Evolutionary conservation across 2,113 vertebrate genomes (phyloP).

Genomic region (Circaetus cinerascens): DNA sequence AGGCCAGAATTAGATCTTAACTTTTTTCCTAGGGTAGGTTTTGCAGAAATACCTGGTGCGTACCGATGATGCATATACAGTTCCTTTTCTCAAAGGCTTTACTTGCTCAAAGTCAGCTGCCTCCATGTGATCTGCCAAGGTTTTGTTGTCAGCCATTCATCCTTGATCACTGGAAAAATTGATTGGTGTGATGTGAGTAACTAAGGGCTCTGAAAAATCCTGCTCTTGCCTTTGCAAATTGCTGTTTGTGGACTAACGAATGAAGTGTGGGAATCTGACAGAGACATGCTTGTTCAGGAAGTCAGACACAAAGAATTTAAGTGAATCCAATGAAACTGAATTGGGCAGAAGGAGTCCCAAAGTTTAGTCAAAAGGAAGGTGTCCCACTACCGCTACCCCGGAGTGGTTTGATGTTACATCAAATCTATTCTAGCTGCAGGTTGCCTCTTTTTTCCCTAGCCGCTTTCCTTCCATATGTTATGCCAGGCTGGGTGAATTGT

Average conservation of each 20-base stretch:
- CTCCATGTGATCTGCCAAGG: neutral
- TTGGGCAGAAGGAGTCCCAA: neutral
- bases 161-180: neutral
- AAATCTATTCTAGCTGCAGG: neutral
- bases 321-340: neutral
- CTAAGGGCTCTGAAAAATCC: neutral
- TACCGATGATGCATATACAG: neutral
- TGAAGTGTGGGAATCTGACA: neutral
- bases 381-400: neutral
- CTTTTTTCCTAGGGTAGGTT: neutral
- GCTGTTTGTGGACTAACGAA: neutral
- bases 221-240: neutral
- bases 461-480: neutral
- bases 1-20: neutral
- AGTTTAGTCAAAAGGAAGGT: neutral
- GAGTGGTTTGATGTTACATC: neutral
- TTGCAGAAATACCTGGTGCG: neutral
- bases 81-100: neutral
- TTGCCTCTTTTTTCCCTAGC: neutral
- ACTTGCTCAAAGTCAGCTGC: neutral
- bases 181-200: neutral
- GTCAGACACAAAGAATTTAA: neutral
- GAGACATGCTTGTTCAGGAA: neutral
- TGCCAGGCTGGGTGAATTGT: neutral
- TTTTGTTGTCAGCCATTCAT: neutral